A percentile compares a stretch with the other conserved stretches of the same genome.
Conservation (phyloP, 2,113 vertebrate species). For the Epinephelus moara region DNA sequence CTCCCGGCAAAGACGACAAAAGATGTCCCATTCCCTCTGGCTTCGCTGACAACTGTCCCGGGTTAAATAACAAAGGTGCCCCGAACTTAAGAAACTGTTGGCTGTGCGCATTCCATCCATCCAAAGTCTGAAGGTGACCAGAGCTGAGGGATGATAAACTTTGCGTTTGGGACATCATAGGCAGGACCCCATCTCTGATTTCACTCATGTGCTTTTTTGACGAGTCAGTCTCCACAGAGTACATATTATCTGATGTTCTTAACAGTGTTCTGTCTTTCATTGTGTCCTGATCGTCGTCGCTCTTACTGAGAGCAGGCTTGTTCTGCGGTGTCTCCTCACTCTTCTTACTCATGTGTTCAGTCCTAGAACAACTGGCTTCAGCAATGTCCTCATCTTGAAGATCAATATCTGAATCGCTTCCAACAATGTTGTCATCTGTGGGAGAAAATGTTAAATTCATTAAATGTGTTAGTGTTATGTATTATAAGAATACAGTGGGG, state of each 20-base stretch:
- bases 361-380: constrained; percentile 70
- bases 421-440: constrained; percentile 87
- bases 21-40: constrained; percentile 90
- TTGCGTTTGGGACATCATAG: constrained; percentile 88
- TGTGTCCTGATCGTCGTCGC: constrained; percentile 67
- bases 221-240: constrained; percentile 75
- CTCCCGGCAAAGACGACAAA: constrained; percentile 89
- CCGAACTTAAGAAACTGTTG: constrained; percentile 90
- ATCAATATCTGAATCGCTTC: constrained; percentile 89
- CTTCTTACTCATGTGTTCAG: constrained; percentile 69
- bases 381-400: constrained; percentile 81
- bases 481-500: neutral
- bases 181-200: constrained; percentile 85
- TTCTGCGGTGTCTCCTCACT: constrained; percentile 81
- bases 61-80: constrained; percentile 90
- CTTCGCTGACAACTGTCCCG: constrained; percentile 89
- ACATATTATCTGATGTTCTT: constrained; percentile 68
- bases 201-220: constrained; percentile 81
- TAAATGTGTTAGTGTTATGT: neutral
- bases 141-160: constrained; percentile 84
- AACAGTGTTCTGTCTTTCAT: constrained; percentile 78
- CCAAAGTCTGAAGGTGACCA: constrained; percentile 88
- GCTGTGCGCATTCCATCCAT: constrained; percentile 86
- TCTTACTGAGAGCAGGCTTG: constrained; percentile 75
- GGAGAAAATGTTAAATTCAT: neutral